phyloP scores from a whole-genome alignment of 1,140 invertebrate genomes.

The Drosophila burlai region DNA sequence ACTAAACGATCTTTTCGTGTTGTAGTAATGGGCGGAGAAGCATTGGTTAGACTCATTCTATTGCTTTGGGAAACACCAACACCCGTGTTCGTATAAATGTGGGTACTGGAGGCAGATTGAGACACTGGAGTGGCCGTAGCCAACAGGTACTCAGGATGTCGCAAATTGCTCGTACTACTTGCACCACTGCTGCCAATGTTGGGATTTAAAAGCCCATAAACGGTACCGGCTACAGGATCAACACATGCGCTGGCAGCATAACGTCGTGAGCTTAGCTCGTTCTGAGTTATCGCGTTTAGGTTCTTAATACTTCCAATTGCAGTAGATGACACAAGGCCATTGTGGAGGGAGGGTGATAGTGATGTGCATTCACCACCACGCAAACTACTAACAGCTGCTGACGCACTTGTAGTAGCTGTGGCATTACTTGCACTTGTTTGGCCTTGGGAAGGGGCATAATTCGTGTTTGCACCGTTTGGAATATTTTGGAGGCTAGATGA shows the following conservation, averaged over 20 bases:
- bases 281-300: conserved; percentile 74
- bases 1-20: conserved; percentile 69
- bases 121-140: conserved; percentile 74
- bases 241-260: conserved; percentile 26
- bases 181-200: conserved; percentile 55
- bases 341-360: conserved; percentile 41
- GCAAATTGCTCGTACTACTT: conserved; percentile 64
- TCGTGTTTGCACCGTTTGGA: conserved; percentile 81
- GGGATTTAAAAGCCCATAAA: conserved; percentile 61
- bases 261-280: conserved; percentile 60
- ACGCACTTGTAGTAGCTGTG: conserved; percentile 39
- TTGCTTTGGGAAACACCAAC: conserved; percentile 40
- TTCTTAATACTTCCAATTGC: conserved; percentile 80
- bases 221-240: conserved; percentile 56
- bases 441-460: conserved; percentile 58
- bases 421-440: conserved; percentile 44
- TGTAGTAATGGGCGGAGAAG: conserved; percentile 74
- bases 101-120: conserved; percentile 62
- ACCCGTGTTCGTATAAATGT: conserved; percentile 63
- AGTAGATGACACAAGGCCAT: conserved; percentile 52
- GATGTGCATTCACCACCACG: conserved; percentile 39
- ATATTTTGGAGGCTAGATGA: conserved; percentile 85
- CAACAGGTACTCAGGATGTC: conserved; percentile 73
- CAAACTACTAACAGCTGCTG: conserved; percentile 42
- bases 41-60: conserved; percentile 68